These are phyloP conservation scores for Nephrotoma flavescens DNA, from an alignment of 2,888 invertebrate species.

Conservation along the genomic window DNA sequence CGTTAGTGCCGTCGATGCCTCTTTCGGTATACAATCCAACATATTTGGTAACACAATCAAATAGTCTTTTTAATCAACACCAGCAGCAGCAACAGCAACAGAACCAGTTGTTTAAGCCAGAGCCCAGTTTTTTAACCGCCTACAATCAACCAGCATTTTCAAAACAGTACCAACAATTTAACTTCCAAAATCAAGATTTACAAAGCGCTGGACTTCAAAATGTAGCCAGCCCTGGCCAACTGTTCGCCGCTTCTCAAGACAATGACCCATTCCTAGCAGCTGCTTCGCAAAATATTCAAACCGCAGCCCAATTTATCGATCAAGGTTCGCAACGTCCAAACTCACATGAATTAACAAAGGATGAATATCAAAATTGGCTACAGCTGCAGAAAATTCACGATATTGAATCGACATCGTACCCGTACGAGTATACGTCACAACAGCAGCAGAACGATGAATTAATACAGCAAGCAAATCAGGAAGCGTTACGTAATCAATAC, in stretches of 20 bases:
- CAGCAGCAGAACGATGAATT: constrained; percentile 18
- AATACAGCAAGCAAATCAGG: constrained; percentile 19
- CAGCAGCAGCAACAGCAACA: constrained; percentile 18
- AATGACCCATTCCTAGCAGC: constrained; percentile 6
- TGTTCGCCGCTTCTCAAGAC: constrained; percentile 21
- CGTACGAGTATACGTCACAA: constrained; percentile 4
- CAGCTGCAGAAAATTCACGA: constrained; percentile 12
- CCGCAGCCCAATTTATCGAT: neutral
- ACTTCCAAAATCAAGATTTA: neutral
- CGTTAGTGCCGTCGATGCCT: constrained; percentile 21
- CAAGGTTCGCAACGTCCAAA: neutral
- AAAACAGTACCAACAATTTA: neutral
- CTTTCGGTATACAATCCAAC: constrained; percentile 24
- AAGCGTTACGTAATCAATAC: constrained; percentile 9
- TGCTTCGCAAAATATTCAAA: constrained; percentile 18
- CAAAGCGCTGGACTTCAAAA: neutral
- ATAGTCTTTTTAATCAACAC: constrained; percentile 28
- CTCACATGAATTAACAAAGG: neutral
- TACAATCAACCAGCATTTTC: constrained; percentile 28
- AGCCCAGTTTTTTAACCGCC: constrained; percentile 34
- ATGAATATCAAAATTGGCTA: constrained; percentile 5
- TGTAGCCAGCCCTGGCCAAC: constrained; percentile 29
- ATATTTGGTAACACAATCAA: constrained; percentile 30
- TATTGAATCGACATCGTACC: neutral
- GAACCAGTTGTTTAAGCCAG: constrained; percentile 36